phyloP scores from a whole-genome alignment of 2,888 invertebrate species.

The Drosophila planitibia region DNA sequence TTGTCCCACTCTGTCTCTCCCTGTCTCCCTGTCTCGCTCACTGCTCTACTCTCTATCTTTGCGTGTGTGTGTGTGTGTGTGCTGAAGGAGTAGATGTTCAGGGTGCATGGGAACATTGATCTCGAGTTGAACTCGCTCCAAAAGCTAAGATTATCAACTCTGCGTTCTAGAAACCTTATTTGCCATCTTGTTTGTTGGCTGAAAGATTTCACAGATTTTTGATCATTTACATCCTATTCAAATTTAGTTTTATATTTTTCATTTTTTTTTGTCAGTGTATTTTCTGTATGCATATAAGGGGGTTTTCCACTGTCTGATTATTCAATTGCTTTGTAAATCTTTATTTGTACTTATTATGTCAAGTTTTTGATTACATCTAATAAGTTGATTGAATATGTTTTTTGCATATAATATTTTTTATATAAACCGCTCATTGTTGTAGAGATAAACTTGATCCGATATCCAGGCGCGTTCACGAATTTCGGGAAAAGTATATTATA shows the following conservation, averaged over 20 bases:
- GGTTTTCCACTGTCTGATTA: conserved; percentile 34
- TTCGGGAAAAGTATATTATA: neutral
- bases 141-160: neutral
- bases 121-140: neutral
- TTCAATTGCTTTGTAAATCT: conserved; percentile 53
- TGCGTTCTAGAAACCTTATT: neutral
- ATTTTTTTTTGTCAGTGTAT: conserved; percentile 11
- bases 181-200: neutral
- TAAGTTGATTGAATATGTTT: conserved; percentile 25
- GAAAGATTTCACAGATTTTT: neutral
- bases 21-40: neutral
- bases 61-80: neutral
- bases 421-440: conserved; percentile 1
- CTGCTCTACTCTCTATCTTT: neutral
- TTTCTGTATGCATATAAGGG: conserved; percentile 13
- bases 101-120: conserved; percentile 8
- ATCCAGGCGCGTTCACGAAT: neutral
- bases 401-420: conserved; percentile 11
- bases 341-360: conserved; percentile 41
- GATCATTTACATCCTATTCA: neutral
- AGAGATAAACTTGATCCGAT: neutral
- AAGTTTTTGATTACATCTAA: conserved; percentile 47
- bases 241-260: conserved; percentile 10
- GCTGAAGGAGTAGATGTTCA: neutral
- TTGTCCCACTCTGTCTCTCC: conserved; percentile 29